Evolutionary conservation across 2,113 vertebrate genomes (phyloP), one percentile per base, ranked within the genome.

Genomic region (Corvus hawaiiensis): DNA sequence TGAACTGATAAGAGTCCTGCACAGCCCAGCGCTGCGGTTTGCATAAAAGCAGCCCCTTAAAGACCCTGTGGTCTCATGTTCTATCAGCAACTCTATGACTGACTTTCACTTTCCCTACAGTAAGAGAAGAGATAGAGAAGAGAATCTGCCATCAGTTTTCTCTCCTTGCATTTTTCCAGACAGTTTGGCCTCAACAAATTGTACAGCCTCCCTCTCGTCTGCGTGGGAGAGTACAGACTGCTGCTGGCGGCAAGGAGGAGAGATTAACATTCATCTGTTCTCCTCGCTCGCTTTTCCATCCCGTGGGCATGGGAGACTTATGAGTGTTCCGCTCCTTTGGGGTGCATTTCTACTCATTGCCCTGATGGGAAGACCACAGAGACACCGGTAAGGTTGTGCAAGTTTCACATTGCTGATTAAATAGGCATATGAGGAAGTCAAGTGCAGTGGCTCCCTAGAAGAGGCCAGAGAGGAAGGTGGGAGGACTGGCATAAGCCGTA

Each of bases 141-240:
- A 79, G 58, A 80, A 46, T 91, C 75, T 87, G 37, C 83, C 44
- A 49, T 77, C 62, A 37, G 13, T 86, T 90, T 63, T 88, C 43
- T 83, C 20, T 72, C 33, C 52, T 23, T 83, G 7, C 52, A 1
- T 88, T 96, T 92, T 93, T 61, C 61, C 80, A 93, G 85, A 51
- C 84, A 81, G 61, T 95, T 95, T 88, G 88, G 90, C 79, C 88
- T 96, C 86, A 76, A 74, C 84, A 83, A 56, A 76, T 68, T 90
- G 78, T 87, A 54, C 87, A 96, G 71, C 82, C 91, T 96, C 82
- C 87, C 63, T 82, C 78, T 86, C 82, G 55, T 69, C 64, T 94
- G 88, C 46, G 96, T 97, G 90, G 96, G 96, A 96, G 96, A 89
- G 68, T 77, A 84, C 90, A 96, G 86, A 72, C 93, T 96, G 93